Base-by-base conservation (phyloP, 2,797 vertebrate species). In the Centropyge bicolor region DNA sequence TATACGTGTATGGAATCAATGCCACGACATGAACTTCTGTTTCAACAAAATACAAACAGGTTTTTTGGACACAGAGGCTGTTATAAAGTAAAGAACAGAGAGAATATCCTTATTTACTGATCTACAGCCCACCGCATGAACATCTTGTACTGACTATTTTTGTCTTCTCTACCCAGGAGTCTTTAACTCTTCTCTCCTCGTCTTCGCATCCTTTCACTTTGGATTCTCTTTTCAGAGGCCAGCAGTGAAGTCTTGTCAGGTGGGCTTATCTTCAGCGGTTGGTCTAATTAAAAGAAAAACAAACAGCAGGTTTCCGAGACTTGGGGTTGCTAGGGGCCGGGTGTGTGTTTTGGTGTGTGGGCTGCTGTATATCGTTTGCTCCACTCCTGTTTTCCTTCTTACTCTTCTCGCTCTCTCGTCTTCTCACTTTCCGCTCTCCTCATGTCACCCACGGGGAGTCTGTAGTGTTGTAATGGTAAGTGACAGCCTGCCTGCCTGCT, bases 401-500 rank as follows among this genome's bases (percentile, higher is more conserved):
- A 52, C 76, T 80, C 79, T 43, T 82, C 57, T 73, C 60, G 76
- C 77, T 80, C 80, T 69, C 74, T 81, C 12, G 55, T 85, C 87
- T 86, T 85, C 88, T 92, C 88, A 80, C 85, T 91, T 84, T 89
- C 81, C 80, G 45, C 88, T 78, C 80, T 78, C 78, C 83, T 89
- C 75, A 67, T 83, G 87, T 91, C 88, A 86, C 75, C 85, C 82
- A 87, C 61, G 7, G 88, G 78, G 86, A 89, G 82, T 63, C 86
- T 94, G 93, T 87, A 91, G 83, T 86, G 92, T 88, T 95, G 95
- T 96, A 95, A 97, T 96, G 94, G 95, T 96, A 95, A 95, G 91
- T 94, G 95, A 97, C 94, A 96, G 94, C 91, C 90, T 94, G 95
- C 92, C 92, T 93, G 80, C 78, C 75, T 86, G 87, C 86, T 95